A percentile compares a stretch with the other conserved stretches of the same genome.
These are phyloP conservation scores for Lithobates pipiens DNA, from an alignment of 2,797 vertebrate species.

Conservation along the genomic window DNA sequence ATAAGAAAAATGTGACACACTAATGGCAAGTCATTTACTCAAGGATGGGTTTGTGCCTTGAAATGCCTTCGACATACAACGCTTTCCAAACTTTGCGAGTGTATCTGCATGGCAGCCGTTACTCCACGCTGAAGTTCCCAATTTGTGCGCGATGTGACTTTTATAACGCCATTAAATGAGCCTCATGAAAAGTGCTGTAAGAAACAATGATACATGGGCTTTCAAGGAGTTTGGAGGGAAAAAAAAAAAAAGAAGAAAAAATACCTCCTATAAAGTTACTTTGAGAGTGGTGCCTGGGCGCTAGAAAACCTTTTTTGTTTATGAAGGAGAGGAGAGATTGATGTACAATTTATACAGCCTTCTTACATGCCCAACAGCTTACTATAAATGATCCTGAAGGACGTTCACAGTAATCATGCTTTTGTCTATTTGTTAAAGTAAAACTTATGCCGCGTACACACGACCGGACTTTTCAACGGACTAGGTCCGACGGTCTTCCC, in stretches of 20 bases:
- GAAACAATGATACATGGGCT: constrained; percentile 74
- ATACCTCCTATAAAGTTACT: constrained; percentile 72
- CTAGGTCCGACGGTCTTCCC: no score
- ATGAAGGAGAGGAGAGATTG: constrained; percentile 46
- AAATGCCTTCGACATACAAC: constrained; percentile 76
- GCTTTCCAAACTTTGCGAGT: constrained; percentile 75
- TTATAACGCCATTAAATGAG: constrained; percentile 80
- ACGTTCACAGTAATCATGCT: not conserved
- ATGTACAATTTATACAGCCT: constrained; percentile 14
- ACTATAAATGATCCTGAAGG: constrained; percentile 38
- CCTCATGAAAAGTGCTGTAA: constrained; percentile 72
- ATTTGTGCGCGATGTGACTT: constrained; percentile 81
- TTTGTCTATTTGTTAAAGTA: not conserved
- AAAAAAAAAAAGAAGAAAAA: constrained; percentile 53
- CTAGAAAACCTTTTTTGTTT: constrained; percentile 44
- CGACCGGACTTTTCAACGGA: no score
- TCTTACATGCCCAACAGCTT: not conserved
- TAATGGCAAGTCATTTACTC: constrained; percentile 84
- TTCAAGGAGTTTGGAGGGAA: constrained; percentile 68
- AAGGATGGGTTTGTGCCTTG: constrained; percentile 81
- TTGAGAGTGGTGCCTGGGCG: constrained; percentile 64
- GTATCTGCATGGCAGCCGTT: constrained; percentile 74
- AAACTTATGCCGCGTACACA: no score
- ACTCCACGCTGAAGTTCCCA: constrained; percentile 71
- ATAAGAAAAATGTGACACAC: constrained; percentile 84